Percentiles rank a stretch among this genome's conserved stretches.
phyloP scores from a whole-genome alignment of 2,113 vertebrate genomes.

The Riparia riparia region DNA sequence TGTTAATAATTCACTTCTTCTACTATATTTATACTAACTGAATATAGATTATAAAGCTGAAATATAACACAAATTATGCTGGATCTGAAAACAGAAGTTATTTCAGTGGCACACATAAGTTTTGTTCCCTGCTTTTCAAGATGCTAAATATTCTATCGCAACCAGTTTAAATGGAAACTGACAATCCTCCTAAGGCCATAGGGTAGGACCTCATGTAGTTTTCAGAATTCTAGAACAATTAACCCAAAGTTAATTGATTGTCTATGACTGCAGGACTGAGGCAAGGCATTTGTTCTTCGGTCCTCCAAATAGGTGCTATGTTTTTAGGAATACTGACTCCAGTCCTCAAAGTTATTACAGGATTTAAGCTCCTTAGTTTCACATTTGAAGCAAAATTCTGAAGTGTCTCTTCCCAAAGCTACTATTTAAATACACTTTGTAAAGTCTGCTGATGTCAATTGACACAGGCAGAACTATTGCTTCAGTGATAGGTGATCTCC shows the following conservation, averaged over 20 bases:
- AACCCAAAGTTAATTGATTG: neutral
- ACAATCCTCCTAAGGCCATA: neutral
- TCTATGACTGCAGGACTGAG: neutral
- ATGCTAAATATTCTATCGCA: neutral
- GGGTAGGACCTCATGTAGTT: neutral
- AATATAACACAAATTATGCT: neutral
- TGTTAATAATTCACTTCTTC: neutral
- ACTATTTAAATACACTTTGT: neutral
- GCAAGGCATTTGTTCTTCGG: neutral
- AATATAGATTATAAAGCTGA: neutral
- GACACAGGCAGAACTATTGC: neutral
- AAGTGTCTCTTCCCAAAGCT: neutral
- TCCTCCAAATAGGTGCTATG: neutral
- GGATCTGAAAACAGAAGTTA: neutral
- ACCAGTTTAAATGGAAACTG: neutral
- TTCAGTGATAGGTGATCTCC: neutral
- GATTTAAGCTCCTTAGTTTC: neutral
- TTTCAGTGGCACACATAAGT: neutral
- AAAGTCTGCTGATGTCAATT: neutral
- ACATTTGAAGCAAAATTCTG: neutral
- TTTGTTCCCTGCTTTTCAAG: neutral
- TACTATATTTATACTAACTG: neutral
- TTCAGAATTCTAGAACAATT: neutral
- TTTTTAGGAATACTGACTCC: neutral
- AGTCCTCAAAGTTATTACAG: neutral